Evolutionary conservation across 2,888 invertebrate species (phyloP), one percentile per base, ranked within the genome.

Genomic region (Antheraea yamamai): DNA sequence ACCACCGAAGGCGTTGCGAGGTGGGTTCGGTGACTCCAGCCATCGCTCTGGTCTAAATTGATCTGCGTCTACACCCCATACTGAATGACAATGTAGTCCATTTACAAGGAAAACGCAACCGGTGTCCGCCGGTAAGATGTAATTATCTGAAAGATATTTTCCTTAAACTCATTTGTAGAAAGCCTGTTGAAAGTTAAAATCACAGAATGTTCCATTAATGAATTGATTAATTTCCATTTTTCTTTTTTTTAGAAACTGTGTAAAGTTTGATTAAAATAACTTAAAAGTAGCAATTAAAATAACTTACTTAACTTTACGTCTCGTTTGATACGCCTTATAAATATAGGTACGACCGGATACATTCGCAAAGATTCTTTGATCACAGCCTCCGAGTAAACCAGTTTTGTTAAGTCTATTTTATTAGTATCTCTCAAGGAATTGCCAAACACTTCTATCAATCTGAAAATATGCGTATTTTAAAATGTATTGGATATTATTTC

Each of bases 341-440:
- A 70, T 0, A 73, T 0, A 4, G 81, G 78, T 26, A 58, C 55
- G 1, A 72, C 6, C 8, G 81, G 77, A 52, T 80, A 78, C 3
- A 81, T 12, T 16, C 82, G 76, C 35, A 83, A 14, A 1, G 75
- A 16, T 23, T 83, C 83, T 35, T 81, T 83, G 10, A 82, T 78
- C 0, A 82, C 79, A 35, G 81, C 82, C 23, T 80, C 80, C 16
- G 73, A 75, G n/a, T 82, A 82, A 0, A 78, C 78, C 16, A 82
- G 39, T 73, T 78, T 77, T 0, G 75, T 18, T 20, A 81, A 35
- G 26, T 82, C 82, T 8, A 79, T 74, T 72, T 82, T 82, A 30
- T 78, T 79, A 0, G 81, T 68, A 72, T 81, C 78, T 76, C 89
- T 79, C 73, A 78, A 79, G 8, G 79, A 76, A 23, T 58, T 78